phyloP scores from a whole-genome alignment of 2,888 invertebrate species.

The Nezara viridula region DNA sequence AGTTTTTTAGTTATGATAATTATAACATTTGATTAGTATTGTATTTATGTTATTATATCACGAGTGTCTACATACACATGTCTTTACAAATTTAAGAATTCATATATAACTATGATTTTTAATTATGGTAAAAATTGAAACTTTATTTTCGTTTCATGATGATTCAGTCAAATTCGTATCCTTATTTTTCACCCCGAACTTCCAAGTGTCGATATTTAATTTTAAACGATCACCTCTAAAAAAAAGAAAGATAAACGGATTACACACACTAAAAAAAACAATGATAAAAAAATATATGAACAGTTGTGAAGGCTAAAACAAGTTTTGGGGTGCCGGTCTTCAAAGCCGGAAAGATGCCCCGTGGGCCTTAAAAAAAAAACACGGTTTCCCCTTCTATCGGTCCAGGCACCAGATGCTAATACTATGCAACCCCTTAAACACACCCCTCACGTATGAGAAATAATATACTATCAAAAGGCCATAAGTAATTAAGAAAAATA shows the following conservation, averaged over 20 bases:
- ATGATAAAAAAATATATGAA: neutral
- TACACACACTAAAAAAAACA: neutral
- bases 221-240: neutral
- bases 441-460: neutral
- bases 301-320: slow-evolving; percentile 20
- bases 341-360: slow-evolving; percentile 5
- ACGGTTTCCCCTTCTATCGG: neutral
- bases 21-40: too few relatives aligned
- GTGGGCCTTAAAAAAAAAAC: neutral
- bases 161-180: neutral
- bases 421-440: slow-evolving; percentile 1
- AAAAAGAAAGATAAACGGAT: neutral
- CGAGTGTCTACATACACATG: too few relatives aligned
- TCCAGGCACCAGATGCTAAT: slow-evolving; percentile 10
- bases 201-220: neutral
- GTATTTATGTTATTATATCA: too few relatives aligned
- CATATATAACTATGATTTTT: too few relatives aligned
- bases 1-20: too few relatives aligned
- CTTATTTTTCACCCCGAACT: neutral
- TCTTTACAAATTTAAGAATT: too few relatives aligned
- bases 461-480: too few relatives aligned
- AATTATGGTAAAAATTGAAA: too few relatives aligned
- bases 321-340: slow-evolving; percentile 6
- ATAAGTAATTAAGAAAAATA: too few relatives aligned
- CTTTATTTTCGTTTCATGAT: neutral